Evolutionary conservation across 2,113 vertebrate species (phyloP).

Genomic region (Stegostoma tigrinum): DNA sequence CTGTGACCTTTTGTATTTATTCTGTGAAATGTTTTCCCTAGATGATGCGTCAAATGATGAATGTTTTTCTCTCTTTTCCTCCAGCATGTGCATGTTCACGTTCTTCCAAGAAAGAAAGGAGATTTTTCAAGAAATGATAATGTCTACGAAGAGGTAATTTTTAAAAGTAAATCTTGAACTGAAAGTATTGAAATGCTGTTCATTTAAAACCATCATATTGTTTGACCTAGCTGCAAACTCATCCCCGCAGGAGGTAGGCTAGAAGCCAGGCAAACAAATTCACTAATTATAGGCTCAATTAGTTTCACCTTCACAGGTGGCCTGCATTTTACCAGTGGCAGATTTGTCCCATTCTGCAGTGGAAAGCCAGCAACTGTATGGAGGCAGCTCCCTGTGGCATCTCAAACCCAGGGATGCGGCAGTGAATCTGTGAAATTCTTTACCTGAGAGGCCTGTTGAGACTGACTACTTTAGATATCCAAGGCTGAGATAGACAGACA

Average conservation of each 20-base stretch:
- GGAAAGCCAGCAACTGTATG: too few species aligned
- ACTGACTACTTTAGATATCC: too few species aligned
- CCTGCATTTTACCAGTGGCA: too few species aligned
- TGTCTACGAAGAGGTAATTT: slow-evolving; percentile 68
- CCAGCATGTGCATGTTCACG: slow-evolving; percentile 79
- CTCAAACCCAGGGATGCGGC: too few species aligned
- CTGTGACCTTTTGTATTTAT: not conserved
- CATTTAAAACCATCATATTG: not conserved
- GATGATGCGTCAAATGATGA: not conserved
- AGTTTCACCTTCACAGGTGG: too few species aligned
- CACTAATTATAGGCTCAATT: too few species aligned
- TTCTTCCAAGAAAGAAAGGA: slow-evolving; percentile 67
- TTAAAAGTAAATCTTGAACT: not conserved
- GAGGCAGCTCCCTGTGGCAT: too few species aligned
- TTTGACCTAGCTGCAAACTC: not conserved
- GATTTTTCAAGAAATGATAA: slow-evolving; percentile 76
- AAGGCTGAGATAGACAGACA: too few species aligned
- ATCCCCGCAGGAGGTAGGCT: too few species aligned
- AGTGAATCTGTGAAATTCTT: too few species aligned
- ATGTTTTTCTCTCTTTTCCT: slow-evolving; percentile 43
- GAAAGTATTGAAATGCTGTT: not conserved
- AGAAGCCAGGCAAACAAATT: not conserved
- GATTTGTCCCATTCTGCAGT: too few species aligned
- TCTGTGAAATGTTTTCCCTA: not conserved
- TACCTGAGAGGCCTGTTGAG: too few species aligned